Conservation (phyloP, 2,797 vertebrate species). For the Labeo calbasu region DNA sequence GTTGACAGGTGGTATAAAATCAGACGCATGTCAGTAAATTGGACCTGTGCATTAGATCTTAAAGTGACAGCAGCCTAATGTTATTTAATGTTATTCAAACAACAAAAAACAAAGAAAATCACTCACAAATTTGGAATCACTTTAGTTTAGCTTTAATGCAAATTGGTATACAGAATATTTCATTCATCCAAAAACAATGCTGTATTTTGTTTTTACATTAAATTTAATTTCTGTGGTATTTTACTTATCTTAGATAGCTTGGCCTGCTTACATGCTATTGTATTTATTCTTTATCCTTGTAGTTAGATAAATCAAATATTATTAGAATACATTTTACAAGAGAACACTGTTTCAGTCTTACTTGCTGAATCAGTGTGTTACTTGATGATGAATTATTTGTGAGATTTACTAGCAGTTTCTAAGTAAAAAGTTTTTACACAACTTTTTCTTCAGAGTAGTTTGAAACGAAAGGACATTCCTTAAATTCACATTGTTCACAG, state of each 20-base stretch:
- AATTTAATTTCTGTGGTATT: neutral
- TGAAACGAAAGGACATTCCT: neutral
- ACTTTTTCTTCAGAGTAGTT: neutral
- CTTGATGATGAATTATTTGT: neutral
- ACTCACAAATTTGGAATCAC: neutral
- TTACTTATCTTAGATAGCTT: neutral
- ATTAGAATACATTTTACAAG: neutral
- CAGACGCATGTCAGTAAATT: neutral
- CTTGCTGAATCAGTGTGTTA: neutral
- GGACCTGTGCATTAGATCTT: neutral
- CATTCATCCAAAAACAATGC: neutral
- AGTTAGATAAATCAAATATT: neutral
- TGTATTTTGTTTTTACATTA: neutral
- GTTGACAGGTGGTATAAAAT: neutral
- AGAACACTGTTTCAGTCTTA: neutral
- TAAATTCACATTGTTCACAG: neutral
- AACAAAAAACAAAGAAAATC: neutral
- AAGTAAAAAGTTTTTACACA: neutral
- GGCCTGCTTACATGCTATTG: neutral
- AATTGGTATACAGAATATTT: neutral
- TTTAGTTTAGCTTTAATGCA: neutral
- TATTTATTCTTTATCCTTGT: neutral
- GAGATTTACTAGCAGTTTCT: neutral
- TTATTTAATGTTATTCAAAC: neutral
- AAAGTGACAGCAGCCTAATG: neutral